Evolutionary conservation across 1,140 invertebrate genomes (phyloP), one percentile per base, ranked within the genome.

Genomic region (Drosophila pseudoobscura): DNA sequence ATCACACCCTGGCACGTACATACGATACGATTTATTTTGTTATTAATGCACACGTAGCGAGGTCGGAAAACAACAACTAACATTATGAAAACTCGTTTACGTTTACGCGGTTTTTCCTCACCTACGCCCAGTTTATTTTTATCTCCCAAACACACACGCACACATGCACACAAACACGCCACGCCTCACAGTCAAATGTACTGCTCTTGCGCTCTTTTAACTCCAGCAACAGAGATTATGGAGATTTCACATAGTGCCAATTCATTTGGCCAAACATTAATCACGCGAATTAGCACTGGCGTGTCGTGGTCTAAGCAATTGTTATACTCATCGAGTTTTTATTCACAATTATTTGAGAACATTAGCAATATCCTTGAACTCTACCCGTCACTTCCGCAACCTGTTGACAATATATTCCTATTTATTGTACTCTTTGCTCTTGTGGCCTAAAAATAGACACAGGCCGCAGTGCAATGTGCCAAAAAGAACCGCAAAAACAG

Each of bases 381-480:
- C 49, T 44, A 39, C n/a, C 0, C 76, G 66, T 68, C 82, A 85
- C 78, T 87, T 88, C 82, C 82, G 82, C 83, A 87, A 87, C 82
- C 82, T 87, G 82, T 87, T 87, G 83, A 87, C 78, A 87, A 57
- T 63, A 70, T 69, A 22, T 73, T 51, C 56, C 29, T 54, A 63
- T 78, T 52, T 29, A 35, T 63, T 71, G 31, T 50, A 52, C 46
- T 62, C 47, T 78, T 66, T 35, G 52, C 43, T 54, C 46, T 61
- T 54, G 39, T 77, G 44, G 52, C 57, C 74, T 78, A 88, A 75
- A 82, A 87, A 87, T 88, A 87, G 70, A 74, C 35, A 44, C 43
- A 47, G 63, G 54, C 54, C 49, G 74, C 77, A 68, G 78, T 87
- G 83, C 82, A 82, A 78, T 88, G 74, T 87, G 82, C 82, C 82